Evolutionary conservation across 2,888 invertebrate genomes (phyloP), one percentile per base, ranked within the genome.

Genomic region (Nesidiocoris tenuis): DNA sequence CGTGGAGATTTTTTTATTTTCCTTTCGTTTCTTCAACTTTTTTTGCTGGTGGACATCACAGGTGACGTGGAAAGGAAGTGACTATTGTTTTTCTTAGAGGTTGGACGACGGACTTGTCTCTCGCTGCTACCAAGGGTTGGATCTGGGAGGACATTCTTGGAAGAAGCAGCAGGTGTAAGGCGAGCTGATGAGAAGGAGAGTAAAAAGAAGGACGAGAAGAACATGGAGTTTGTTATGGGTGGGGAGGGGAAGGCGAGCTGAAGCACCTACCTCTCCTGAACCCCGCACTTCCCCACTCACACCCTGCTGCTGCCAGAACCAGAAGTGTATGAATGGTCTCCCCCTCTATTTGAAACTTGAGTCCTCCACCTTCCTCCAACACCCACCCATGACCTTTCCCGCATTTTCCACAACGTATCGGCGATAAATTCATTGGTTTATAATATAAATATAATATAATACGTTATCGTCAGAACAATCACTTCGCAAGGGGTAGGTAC

Each of bases 151-250:
- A 63, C 54, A 72, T 72, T 61, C 63, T 55, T 54, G 72, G 64
- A 72, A 72, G 56, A 12, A 61, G 39, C n/a, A n/a, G 61, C 61
- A 72, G 72, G 64, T 63, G 72, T 72, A 72, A 64, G 54, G 39
- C 54, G 64, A 72, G 72, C 61, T 63, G 72, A 61, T 59, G 71
- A 61, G 56, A 24, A 54, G 56, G 64, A 72, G 64, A 23, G 54
- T 18, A 39, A 71, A 61, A 71, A 63, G 61, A 71, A 71, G 59
- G n/a, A 61, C 21, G 25, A 24, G 72, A 72, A 19, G 61, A 72
- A 17, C 59, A 22, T 25, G 71, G 71, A 56, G 54, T 22, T 65
- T 39, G 65, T 12, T n/a, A n/a, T 39, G 39, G 39, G 39, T 39
- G 22, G 54, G 65, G 55, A 55, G 67, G 39, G 22, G 39, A 56